Evolutionary conservation across 2,888 invertebrate genomes (phyloP).

Genomic region (Cancer borealis): DNA sequence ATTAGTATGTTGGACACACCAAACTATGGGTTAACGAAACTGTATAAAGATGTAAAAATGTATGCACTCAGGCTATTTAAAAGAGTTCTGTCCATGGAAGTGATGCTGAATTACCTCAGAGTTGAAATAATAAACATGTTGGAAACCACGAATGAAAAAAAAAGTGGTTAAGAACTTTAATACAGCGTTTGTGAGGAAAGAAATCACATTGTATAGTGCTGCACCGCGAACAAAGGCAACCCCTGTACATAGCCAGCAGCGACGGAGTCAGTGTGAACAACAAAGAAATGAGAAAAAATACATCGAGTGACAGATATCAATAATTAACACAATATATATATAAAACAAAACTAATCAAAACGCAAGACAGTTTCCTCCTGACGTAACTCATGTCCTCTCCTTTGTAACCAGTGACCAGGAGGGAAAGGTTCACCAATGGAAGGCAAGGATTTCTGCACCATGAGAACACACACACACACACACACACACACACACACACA

Average conservation of each 20-base stretch:
- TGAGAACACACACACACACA: not conserved
- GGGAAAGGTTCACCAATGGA: not conserved
- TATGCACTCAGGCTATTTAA: not conserved
- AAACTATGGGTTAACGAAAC: not conserved
- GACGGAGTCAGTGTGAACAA: not conserved
- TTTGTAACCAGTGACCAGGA: not conserved
- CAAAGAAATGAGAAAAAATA: not conserved
- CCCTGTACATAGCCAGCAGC: not conserved
- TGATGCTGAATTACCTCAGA: not conserved
- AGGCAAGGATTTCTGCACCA: not conserved
- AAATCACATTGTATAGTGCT: not conserved
- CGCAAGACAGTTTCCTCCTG: too few species aligned
- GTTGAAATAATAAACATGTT: not conserved
- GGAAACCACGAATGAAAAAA: not conserved
- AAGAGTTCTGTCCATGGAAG: not conserved
- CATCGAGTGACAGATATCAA: not conserved
- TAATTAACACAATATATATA: not conserved
- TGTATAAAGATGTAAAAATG: not conserved
- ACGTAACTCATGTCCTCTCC: not conserved
- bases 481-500: not conserved
- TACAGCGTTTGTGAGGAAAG: not conserved
- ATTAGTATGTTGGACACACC: not conserved
- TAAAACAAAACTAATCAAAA: too few species aligned
- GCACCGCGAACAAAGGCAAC: not conserved
- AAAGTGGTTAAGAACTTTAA: not conserved